These are phyloP conservation scores for Pollachius pollachius DNA, from an alignment of 2,113 vertebrate species.

Conservation along the genomic window DNA sequence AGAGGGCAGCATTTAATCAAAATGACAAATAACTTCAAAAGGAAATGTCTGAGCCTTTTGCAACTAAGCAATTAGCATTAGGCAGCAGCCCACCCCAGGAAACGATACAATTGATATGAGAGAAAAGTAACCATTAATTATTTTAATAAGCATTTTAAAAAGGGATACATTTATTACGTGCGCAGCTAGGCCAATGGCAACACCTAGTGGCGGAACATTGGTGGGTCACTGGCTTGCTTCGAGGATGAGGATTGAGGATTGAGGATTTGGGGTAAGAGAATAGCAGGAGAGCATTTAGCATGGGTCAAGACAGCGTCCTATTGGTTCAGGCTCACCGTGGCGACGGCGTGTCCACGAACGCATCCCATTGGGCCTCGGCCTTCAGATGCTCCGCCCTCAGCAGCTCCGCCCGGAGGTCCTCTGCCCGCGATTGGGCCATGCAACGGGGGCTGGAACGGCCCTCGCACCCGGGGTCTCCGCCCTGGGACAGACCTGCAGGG, in stretches of 20 bases:
- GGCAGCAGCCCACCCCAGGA: too few relatives aligned
- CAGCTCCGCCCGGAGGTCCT: conserved; percentile 72
- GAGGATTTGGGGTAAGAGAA: too few relatives aligned
- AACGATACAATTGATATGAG: too few relatives aligned
- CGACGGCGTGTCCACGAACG: conserved; percentile 41
- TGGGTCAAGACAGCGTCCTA: not conserved
- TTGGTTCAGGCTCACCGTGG: conserved; percentile 56
- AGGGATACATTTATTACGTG: too few relatives aligned
- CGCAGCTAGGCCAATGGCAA: conserved; percentile 83
- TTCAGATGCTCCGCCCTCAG: conserved; percentile 73
- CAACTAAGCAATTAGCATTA: too few relatives aligned
- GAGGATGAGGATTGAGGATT: too few relatives aligned
- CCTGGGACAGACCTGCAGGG: conserved; percentile 33
- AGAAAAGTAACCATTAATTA: too few relatives aligned
- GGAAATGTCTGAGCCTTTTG: not conserved
- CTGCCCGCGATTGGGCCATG: conserved; percentile 57
- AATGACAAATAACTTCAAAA: not conserved
- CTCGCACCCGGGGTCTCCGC: conserved; percentile 56
- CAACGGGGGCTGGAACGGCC: conserved; percentile 41
- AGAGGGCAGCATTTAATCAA: conserved; percentile 47
- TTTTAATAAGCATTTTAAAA: too few relatives aligned
- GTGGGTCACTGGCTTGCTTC: too few relatives aligned
- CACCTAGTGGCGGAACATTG: conserved; percentile 75
- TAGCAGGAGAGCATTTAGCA: not conserved
- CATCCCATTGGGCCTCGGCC: conserved; percentile 73